A percentile compares a stretch with the other conserved stretches of the same genome.
These are phyloP conservation scores for Drosophila nigromelanica DNA, from an alignment of 1,140 invertebrate genomes.

Conservation along the genomic window DNA sequence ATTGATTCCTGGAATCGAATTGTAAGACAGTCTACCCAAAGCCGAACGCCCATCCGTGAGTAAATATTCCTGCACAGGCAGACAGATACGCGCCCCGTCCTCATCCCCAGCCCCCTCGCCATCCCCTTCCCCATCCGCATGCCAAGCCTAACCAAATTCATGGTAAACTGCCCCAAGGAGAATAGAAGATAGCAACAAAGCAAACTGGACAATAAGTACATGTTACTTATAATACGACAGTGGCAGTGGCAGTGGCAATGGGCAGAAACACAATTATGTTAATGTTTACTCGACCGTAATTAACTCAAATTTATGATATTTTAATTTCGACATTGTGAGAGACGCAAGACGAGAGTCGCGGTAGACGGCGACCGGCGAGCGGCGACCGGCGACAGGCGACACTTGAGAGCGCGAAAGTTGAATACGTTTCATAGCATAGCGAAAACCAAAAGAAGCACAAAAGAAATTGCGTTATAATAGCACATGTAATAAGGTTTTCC, in stretches of 20 bases:
- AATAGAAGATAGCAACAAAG: constrained; percentile 27
- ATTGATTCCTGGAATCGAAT: constrained; percentile 13
- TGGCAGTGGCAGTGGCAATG: constrained; percentile 17
- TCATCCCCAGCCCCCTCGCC: too few species aligned
- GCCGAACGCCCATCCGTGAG: background rate
- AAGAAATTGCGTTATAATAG: constrained; percentile 80
- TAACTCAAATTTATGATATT: constrained; percentile 81
- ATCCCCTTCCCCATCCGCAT: too few species aligned
- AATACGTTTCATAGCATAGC: constrained; percentile 28
- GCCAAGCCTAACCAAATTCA: background rate
- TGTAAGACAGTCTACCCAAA: background rate
- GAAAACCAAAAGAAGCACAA: constrained; percentile 50
- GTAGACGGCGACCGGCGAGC: constrained; percentile 4
- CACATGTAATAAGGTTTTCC: constrained; percentile 69
- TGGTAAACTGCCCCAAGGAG: constrained; percentile 19
- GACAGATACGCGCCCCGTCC: background rate
- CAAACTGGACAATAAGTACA: constrained; percentile 56
- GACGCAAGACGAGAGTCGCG: background rate
- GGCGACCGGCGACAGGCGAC: constrained; percentile 18
- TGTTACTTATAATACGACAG: constrained; percentile 58
- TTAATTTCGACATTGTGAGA: constrained; percentile 66
- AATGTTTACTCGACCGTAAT: constrained; percentile 81
- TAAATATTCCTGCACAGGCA: background rate
- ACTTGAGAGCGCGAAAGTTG: constrained; percentile 26
- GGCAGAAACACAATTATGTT: constrained; percentile 76